These are phyloP conservation scores for Neuroterus valhalla DNA, from an alignment of 1,140 invertebrate species.

Conservation along the genomic window DNA sequence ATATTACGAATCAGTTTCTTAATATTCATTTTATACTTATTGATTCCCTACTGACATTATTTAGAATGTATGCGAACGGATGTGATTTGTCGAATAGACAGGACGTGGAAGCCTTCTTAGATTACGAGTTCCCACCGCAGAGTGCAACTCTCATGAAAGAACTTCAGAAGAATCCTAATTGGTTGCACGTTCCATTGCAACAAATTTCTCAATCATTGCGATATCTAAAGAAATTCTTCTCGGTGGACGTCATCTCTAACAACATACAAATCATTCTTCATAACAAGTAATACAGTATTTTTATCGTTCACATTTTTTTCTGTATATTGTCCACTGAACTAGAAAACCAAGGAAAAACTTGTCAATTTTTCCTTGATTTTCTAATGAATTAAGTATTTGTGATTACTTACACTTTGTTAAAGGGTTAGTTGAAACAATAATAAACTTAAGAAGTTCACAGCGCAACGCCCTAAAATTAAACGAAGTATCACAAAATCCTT, in stretches of 20 bases:
- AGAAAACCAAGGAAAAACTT: too few species aligned
- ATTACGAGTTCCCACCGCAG: neutral
- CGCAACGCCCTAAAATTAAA: too few species aligned
- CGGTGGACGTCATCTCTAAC: slow-evolving; percentile 4
- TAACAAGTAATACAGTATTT: slow-evolving; percentile 10
- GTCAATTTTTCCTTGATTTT: too few species aligned
- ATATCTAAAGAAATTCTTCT: neutral
- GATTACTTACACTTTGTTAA: too few species aligned
- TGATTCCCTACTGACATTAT: neutral
- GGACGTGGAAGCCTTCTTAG: neutral
- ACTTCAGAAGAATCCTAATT: slow-evolving; percentile 1
- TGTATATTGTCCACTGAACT: neutral
- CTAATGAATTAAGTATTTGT: too few species aligned
- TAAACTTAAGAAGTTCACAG: too few species aligned
- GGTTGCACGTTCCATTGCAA: neutral
- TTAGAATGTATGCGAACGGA: neutral
- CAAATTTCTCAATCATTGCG: neutral
- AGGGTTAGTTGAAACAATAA: too few species aligned
- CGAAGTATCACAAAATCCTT: too few species aligned
- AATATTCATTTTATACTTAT: neutral
- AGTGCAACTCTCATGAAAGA: neutral
- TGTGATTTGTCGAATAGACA: neutral
- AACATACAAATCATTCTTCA: slow-evolving; percentile 32
- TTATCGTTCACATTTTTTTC: neutral
- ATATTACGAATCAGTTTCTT: too few species aligned